Percentiles rank a stretch among this genome's conserved stretches.
phyloP scores from a whole-genome alignment of 2,113 vertebrate genomes.

The Amia ocellicauda region DNA sequence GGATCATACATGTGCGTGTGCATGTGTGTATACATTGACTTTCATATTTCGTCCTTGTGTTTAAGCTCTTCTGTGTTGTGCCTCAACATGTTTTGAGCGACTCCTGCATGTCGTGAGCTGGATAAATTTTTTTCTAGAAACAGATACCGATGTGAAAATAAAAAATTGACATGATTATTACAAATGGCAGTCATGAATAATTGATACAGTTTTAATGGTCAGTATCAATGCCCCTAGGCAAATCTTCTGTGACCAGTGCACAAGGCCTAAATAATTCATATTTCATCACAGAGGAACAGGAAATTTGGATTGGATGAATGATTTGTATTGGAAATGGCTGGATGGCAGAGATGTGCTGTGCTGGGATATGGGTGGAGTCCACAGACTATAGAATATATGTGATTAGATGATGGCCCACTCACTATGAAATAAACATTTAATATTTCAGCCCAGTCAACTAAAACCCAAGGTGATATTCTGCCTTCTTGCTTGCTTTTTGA shows the following conservation, averaged over 20 bases:
- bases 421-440: background rate
- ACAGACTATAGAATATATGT: background rate
- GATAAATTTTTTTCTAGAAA: no score
- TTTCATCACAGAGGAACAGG: background rate
- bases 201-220: background rate
- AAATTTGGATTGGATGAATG: background rate
- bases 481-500: background rate
- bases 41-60: no score
- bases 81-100: no score
- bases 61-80: no score
- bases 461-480: no score
- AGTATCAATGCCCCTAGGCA: background rate
- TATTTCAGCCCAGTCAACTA: no score
- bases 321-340: background rate
- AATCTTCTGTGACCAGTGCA: background rate
- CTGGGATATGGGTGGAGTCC: background rate
- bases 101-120: no score
- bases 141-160: no score
- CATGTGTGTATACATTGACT: no score
- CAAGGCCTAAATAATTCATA: background rate
- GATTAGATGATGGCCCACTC: background rate
- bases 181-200: background rate
- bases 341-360: background rate
- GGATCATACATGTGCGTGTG: no score
- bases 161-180: background rate